Evolutionary conservation across 2,888 invertebrate species (phyloP).

Genomic region (Sarcophaga carnaria): DNA sequence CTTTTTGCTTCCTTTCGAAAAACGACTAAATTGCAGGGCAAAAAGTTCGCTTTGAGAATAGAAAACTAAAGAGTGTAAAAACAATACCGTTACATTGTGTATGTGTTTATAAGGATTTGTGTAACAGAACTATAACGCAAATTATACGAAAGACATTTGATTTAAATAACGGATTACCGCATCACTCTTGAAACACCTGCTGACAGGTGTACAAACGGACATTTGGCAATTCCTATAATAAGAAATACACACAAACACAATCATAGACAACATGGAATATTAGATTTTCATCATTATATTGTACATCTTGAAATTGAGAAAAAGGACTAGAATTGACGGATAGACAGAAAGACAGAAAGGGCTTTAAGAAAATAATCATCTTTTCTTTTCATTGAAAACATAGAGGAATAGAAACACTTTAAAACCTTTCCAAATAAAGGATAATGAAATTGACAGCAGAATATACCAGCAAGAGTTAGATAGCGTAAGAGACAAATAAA

Average conservation of each 20-base stretch:
- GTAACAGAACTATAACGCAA: slow-evolving; percentile 53
- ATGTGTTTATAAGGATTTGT: background rate
- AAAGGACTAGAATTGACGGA: background rate
- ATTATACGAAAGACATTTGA: slow-evolving; percentile 69
- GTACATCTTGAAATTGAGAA: background rate
- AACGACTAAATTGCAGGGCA: background rate
- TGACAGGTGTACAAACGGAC: slow-evolving; percentile 67
- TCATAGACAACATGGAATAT: slow-evolving; percentile 58
- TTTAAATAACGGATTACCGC: slow-evolving; percentile 72
- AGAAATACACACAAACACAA: slow-evolving; percentile 39
- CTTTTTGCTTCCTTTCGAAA: background rate
- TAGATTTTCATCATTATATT: slow-evolving; percentile 47
- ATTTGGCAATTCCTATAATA: slow-evolving; percentile 46
- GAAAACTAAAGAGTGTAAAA: background rate
- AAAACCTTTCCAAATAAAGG: background rate
- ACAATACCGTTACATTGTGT: background rate
- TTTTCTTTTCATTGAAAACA: slow-evolving; percentile 24
- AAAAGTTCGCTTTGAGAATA: background rate
- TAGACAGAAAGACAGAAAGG: background rate
- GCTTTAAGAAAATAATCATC: slow-evolving; percentile 4
- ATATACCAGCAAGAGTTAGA: background rate
- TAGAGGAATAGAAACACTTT: background rate
- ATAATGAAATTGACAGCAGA: slow-evolving; percentile 15
- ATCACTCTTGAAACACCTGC: slow-evolving; percentile 64
- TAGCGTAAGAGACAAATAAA: no score